Evolutionary conservation across 1,140 invertebrate genomes (phyloP), one percentile per base, ranked within the genome.

Genomic region (Diachasmimorpha longicaudata): DNA sequence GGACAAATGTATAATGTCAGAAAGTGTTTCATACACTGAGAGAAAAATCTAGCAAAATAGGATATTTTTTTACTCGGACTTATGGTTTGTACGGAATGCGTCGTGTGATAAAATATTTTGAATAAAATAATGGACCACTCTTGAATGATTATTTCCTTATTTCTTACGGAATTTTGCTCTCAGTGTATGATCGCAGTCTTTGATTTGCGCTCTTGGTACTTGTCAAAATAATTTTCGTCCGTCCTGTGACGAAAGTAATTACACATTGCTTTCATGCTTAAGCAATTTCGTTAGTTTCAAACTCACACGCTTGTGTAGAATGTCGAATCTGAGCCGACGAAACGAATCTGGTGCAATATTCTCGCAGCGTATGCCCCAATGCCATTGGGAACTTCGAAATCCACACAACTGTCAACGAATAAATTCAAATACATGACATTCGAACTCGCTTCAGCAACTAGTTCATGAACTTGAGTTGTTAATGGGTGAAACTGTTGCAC

Each of bases 301-400:
- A 72, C 67, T 76, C 77, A 83, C 82, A 46, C 36, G 0, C 90
- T 93, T 77, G 94, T 95, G 80, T 95, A 97, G 83, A 93, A 94
- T 4, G 93, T 91, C 0, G 95, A 97, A 80, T 96, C 93, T 76
- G 92, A 88, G 94, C 95, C 96, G 80, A 97, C 95, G 70, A 94
- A 94, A 79, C 94, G 90, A 70, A 97, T 93, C 0, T 94, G 84
- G 77, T 94, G 91, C 0, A 97, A 90, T 63, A 97, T 94, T 72
- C 92, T 90, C 0, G 92, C 92, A 4, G 97, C 84, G 68, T 93
- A 88, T 8, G 90, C 88, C 14, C 92, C 87, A 0, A 92, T 91
- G 5, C 83, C 76, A 46, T 91, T 89, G 1, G 96, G 87, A 70
- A 92, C 79, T 48, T 92, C 87, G 46, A 92, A 89, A 68, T 76